Conservation (phyloP, 1,140 invertebrate species). For the Megalopta genalis region DNA sequence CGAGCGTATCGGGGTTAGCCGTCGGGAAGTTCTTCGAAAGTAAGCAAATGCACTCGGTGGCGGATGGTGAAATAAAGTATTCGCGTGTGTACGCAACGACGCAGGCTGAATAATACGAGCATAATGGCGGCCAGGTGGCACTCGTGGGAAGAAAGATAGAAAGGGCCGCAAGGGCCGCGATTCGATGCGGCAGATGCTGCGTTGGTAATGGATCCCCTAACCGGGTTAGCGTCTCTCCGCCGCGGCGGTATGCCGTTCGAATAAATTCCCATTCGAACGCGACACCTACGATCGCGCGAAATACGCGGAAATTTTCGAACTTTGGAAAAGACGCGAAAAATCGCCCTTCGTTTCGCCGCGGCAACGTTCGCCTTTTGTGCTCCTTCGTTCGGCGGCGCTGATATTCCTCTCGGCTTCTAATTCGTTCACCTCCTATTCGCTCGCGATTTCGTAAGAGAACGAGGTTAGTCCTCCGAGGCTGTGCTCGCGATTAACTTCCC, state of each 20-base stretch:
- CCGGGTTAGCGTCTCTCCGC: slow-evolving; percentile 24
- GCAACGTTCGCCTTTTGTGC: too few relatives aligned
- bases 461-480: background rate
- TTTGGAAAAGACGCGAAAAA: too few relatives aligned
- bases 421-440: background rate
- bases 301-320: background rate
- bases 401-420: background rate
- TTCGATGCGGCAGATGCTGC: background rate
- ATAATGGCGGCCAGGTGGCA: background rate
- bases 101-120: slow-evolving; percentile 20
- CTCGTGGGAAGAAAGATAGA: background rate
- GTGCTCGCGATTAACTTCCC: background rate
- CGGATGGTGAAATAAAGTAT: background rate
- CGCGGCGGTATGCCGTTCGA: slow-evolving; percentile 41
- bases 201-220: slow-evolving; percentile 49
- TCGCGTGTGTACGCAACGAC: slow-evolving; percentile 3
- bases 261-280: slow-evolving; percentile 57
- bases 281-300: background rate
- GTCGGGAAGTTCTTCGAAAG: background rate
- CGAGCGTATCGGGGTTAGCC: too few relatives aligned
- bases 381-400: background rate
- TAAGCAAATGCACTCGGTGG: background rate
- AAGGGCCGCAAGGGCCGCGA: too few relatives aligned
- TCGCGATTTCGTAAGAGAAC: background rate
- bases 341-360: too few relatives aligned